Conservation (phyloP, 92 coral and sea anemone genomes). For the Umimayanthus chanpuru region DNA sequence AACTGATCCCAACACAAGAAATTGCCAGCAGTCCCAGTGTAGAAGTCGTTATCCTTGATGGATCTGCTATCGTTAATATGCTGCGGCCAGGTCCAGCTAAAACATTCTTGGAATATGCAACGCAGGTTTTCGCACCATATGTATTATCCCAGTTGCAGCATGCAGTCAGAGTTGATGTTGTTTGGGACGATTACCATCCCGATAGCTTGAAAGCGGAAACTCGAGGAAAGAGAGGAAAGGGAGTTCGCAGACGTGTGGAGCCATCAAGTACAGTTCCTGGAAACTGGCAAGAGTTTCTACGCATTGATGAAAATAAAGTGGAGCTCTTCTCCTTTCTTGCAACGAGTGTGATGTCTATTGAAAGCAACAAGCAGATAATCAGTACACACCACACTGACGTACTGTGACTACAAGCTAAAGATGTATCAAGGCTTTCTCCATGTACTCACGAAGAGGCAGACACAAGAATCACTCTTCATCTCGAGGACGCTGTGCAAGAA, state of each 20-base stretch:
- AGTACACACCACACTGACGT: slow-evolving; percentile 44
- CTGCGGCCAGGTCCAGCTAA: slow-evolving; percentile 50
- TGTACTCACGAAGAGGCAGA: slow-evolving; percentile 70
- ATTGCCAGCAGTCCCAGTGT: background rate
- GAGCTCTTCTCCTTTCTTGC: slow-evolving; percentile 46
- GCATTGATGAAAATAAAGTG: slow-evolving; percentile 31
- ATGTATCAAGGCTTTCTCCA: slow-evolving; percentile 50
- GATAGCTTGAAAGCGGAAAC: slow-evolving; percentile 55
- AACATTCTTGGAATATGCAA: slow-evolving; percentile 54
- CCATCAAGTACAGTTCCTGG: slow-evolving; percentile 42
- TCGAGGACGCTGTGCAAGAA: slow-evolving; percentile 49
- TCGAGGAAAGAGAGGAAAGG: slow-evolving; percentile 50
- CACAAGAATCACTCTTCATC: slow-evolving; percentile 60
- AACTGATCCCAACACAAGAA: background rate
- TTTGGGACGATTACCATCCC: slow-evolving; percentile 46
- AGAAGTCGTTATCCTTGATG: slow-evolving; percentile 54
- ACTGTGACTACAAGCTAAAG: slow-evolving; percentile 18
- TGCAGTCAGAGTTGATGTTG: slow-evolving; percentile 50
- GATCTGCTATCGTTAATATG: slow-evolving; percentile 58
- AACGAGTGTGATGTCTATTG: slow-evolving; percentile 28
- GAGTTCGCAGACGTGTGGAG: slow-evolving; percentile 47
- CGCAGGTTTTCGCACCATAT: slow-evolving; percentile 49
- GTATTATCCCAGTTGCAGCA: slow-evolving; percentile 48
- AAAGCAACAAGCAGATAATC: slow-evolving; percentile 36
- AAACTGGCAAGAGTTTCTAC: slow-evolving; percentile 47